Evolutionary conservation across 2,888 invertebrate species (phyloP).

Genomic region (Coelinius sp.): DNA sequence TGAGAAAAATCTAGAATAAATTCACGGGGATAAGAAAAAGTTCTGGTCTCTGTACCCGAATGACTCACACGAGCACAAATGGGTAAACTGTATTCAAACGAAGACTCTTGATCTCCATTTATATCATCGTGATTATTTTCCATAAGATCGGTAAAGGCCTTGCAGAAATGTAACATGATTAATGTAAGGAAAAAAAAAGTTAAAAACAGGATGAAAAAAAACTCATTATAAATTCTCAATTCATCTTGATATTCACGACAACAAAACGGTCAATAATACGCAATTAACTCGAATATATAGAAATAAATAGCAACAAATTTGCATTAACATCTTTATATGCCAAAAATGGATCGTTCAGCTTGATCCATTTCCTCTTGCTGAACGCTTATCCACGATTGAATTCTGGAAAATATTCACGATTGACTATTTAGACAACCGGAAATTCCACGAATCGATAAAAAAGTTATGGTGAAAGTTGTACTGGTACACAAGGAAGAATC

Average conservation of each 20-base stretch:
- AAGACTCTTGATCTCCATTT: constrained; percentile 43
- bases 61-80: constrained; percentile 2
- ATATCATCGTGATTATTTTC: constrained; percentile 18
- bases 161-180: constrained; percentile 6
- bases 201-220: constrained; percentile 1
- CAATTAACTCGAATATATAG: not conserved
- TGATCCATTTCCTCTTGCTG: too few relatives aligned
- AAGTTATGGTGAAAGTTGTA: constrained; percentile 7
- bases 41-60: too few relatives aligned
- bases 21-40: too few relatives aligned
- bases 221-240: not conserved
- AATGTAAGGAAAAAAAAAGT: not conserved
- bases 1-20: too few relatives aligned
- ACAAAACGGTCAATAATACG: not conserved
- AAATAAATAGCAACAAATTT: not conserved
- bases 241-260: not conserved
- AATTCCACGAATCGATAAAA: not conserved
- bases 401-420: too few relatives aligned
- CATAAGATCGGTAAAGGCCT: constrained; percentile 13
- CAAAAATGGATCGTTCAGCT: too few relatives aligned
- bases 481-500: constrained; percentile 6
- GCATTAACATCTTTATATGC: too few relatives aligned
- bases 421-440: not conserved
- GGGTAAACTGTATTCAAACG: constrained; percentile 54
- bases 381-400: too few relatives aligned